These are phyloP conservation scores for Phymorhynchus buccinoides DNA, from an alignment of 1,140 invertebrate genomes.

Conservation along the genomic window DNA sequence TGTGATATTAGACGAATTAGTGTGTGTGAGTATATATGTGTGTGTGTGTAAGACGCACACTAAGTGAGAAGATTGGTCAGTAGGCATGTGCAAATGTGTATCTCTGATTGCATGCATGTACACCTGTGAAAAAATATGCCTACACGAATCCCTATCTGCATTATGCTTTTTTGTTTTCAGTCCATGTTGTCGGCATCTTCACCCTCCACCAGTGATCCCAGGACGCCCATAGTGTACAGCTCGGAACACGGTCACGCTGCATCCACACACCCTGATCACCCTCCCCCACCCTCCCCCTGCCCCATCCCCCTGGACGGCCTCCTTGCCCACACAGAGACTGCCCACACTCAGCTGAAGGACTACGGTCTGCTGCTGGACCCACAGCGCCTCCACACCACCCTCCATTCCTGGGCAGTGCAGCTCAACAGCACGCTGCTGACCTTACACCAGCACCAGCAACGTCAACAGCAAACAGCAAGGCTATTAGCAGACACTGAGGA, in stretches of 20 bases:
- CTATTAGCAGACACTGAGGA: neutral
- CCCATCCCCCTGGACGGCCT: neutral
- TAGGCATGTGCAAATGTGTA: neutral
- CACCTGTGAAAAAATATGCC: neutral
- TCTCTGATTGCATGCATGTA: neutral
- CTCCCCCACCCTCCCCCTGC: neutral
- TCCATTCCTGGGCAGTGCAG: slow-evolving; percentile 45
- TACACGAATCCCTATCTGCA: too few species aligned
- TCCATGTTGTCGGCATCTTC: neutral
- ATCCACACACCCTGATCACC: neutral
- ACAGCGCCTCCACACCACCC: slow-evolving; percentile 28
- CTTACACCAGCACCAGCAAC: neutral
- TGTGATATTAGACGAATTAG: too few species aligned
- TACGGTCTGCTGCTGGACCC: slow-evolving; percentile 42
- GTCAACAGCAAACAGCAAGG: neutral
- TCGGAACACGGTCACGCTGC: neutral
- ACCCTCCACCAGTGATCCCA: neutral
- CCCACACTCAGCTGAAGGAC: slow-evolving; percentile 42
- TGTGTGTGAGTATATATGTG: neutral
- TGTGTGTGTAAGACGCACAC: too few species aligned
- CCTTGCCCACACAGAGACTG: slow-evolving; percentile 18
- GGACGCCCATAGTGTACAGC: neutral
- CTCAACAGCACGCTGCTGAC: slow-evolving; percentile 36
- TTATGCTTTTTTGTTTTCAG: too few species aligned
- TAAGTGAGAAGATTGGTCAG: too few species aligned